Base-by-base conservation (phyloP, 1,140 invertebrate species). In the Scaptomyza graminum region DNA sequence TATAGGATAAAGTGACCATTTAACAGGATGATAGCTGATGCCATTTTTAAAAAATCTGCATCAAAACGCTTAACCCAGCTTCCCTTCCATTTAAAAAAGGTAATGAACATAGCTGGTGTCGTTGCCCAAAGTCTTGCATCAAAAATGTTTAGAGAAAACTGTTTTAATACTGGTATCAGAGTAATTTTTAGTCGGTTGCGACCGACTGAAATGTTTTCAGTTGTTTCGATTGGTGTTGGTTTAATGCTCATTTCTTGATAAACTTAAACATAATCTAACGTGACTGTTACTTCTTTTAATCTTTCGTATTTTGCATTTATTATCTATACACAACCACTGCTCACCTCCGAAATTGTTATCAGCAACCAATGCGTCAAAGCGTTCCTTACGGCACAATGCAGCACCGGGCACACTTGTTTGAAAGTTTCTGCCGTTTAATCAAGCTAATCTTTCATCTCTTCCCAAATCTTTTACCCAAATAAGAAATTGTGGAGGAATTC, bases 401-500 rank as follows among this genome's bases (percentile, higher is more conserved):
- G 46, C 62, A 65, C 68, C 50, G 61, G 61, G 68, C 47, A 73
- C 70, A 22, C 57, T 18, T 41, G 31, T 41, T 9, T 13, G 6
- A 60, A 55, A 60, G 56, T 41, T 43, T 56, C 54, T 6, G 62
- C 37, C 41, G 37, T 28, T 15, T 41, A 41, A 37, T 41, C 25
- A 34, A 18, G 1, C 8, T 16, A 54, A 59, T 43, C 59, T 79
- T 31, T 37, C 2, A 28, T 12, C 25, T 43, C 37, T 68, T 31
- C 56, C 54, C 2, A 16, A 7, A 25, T 57, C 41, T 57, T 55
- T 28, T 49, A 75, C 12, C 54, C 62, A 15, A 8, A 39, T 59
- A 85, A 90, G 81, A 90, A 73, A 66, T 77, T 61, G 76, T 83
- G 52, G 82, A 90, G 67, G 87, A 90, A 69, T 90, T 96, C 76